Percentiles rank a stretch among this genome's conserved stretches.
Evolutionary conservation across 2,888 invertebrate genomes (phyloP).

Genomic region (Apocheima hispidaria): DNA sequence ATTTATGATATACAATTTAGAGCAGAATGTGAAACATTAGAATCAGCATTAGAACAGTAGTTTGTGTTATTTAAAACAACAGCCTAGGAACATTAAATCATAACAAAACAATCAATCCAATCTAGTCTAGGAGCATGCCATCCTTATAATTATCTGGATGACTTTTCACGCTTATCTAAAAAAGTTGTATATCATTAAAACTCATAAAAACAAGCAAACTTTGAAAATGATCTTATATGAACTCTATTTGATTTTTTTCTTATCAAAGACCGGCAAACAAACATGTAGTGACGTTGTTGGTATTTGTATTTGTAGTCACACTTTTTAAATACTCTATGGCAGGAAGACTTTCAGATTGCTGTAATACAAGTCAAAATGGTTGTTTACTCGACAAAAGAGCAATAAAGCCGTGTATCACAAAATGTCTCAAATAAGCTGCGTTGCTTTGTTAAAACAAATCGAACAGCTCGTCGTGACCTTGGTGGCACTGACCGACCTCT

Average conservation of each 20-base stretch:
- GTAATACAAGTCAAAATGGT: slow-evolving; percentile 5
- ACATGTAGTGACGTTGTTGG: too few species aligned
- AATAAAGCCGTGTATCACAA: slow-evolving; percentile 8
- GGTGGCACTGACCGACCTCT: slow-evolving; percentile 75
- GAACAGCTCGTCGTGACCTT: slow-evolving; percentile 62
- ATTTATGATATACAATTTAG: too few species aligned
- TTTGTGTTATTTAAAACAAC: background rate
- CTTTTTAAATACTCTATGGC: too few species aligned
- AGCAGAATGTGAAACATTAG: too few species aligned
- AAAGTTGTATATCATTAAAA: background rate
- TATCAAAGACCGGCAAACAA: too few species aligned
- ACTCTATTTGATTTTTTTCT: too few species aligned
- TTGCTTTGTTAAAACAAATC: slow-evolving; percentile 32
- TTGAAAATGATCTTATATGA: too few species aligned
- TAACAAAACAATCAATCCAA: background rate
- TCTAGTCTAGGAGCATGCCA: background rate
- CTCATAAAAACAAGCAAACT: background rate
- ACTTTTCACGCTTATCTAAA: background rate
- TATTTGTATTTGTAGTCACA: too few species aligned
- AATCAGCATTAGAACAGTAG: too few species aligned
- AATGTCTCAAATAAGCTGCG: slow-evolving; percentile 17
- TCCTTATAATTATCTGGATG: background rate
- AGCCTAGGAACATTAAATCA: background rate
- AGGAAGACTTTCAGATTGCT: slow-evolving; percentile 4
- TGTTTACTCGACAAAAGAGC: slow-evolving; percentile 12